Base-by-base conservation (phyloP, 2,888 invertebrate species). In the Choristoneura rosaceana region DNA sequence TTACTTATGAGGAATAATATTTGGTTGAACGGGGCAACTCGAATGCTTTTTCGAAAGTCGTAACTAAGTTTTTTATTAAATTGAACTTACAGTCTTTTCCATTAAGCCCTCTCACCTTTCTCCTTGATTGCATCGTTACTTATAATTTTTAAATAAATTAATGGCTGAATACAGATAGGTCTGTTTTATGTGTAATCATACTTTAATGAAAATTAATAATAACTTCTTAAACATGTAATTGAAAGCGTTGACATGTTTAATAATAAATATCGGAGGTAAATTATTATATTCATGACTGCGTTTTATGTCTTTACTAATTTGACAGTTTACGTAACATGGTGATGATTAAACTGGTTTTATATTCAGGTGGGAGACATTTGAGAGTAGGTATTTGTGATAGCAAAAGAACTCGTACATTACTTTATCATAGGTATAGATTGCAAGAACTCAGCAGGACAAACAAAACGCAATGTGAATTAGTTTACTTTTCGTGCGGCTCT, bases 61-160 rank as follows among this genome's bases (percentile, higher is more conserved):
- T 65, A 14, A 62, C 0, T 34, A 33, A 34, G 33, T 66, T 59
- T 62, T 64, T 61, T 65, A 70, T 41, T 65, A 33, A 52, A 52
- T 52, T 15, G 52, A 66, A 52, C 9, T 43, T 41, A 45, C 59
- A 61, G 63, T 55, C 55, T 25, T 38, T 60, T 60, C 45, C 17
- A 38, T 60, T 33, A 17, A 38, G 41, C 68, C 2, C 70, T 71
- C 74, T 63, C 75, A 74, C 77, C 74, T 76, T 75, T 76, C 74
- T 73, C 73, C 41, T 69, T 77, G 76, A 83, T 80, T 78, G 70
- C 76, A 61, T 76, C 73, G 78, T 79, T 78, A 73, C 70, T 60
- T 75, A 76, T 67, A 63, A 69, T 75, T 69, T 79, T 12, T 45
- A 67, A 61, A 67, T 62, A 71, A 67, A 58, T 62, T 47, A 67